Base-by-base conservation (phyloP, 2,113 vertebrate genomes). In the Ceyx margarethae region DNA sequence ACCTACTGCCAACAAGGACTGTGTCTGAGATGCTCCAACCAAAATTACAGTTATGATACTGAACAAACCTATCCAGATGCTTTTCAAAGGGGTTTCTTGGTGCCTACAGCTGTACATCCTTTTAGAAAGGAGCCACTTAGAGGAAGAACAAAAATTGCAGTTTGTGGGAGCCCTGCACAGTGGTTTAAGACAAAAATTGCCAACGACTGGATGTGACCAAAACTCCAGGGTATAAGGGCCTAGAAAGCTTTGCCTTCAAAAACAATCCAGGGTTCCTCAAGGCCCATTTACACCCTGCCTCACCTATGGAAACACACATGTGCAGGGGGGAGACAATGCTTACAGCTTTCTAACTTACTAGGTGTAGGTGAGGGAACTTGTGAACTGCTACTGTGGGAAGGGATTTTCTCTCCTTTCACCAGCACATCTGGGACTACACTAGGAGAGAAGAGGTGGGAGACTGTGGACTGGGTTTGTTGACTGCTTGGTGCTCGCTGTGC, bases 351-450 rank as follows among this genome's bases (percentile, higher is more conserved):
- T 91, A 85, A 97, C 98, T 98, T 95, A 99, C 98, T 98, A 37
- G 98, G 82, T 35, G 97, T 97, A 22, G 97, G 60, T 13, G 98
- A 97, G 33, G 97, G 94, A 85, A 96, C 97, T 80, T 98, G 97
- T 75, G 97, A 97, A 81, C 98, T 97, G 90, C 88, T 93, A 65
- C 97, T 96, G 54, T 97, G 97, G 73, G 95, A 94, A 9, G 96
- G 65, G 80, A 94, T 93, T 35, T 98, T 97, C 96, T 99, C 98
- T 71, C 98, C 97, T 97, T 99, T 99, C 91, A 98, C 98, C 89
- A 98, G 88, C 31, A 96, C 77, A 54, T 98, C 97, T 57, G 95
- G 96, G 61, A 85, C 89, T 28, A 97, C 37, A 62, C 95, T 93
- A n/a, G 97, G 82, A 87, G 97, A 96, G 81, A 98, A 98, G 89